Evolutionary conservation across 2,797 vertebrate genomes (phyloP), one percentile per base, ranked within the genome.

Genomic region (Notolepis coatsorum): DNA sequence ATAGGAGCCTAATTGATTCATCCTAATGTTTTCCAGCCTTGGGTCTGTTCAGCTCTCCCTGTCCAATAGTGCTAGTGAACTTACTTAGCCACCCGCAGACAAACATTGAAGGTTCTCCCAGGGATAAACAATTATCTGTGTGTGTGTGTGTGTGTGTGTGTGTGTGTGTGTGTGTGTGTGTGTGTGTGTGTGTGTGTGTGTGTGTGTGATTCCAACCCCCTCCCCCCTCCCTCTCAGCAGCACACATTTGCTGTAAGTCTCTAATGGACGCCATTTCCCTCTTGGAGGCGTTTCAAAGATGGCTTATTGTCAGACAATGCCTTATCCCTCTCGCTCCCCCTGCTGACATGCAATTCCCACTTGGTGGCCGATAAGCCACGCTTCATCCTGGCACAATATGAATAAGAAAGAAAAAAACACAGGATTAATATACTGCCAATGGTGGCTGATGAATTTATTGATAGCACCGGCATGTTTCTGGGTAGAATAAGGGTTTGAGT

Each of bases 1-100:
- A 91, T 87, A 85, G 84, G 85, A 60, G 79, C 71, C 76, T 93
- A 92, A 93, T 92, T 93, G 89, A 93, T 93, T 92, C 84, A 78
- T 89, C 81, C 89, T 91, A 87, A 92, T 92, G 89, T 87, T 89
- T 81, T 68, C 63, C 68, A 90, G 88, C 68, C 80, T 77, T 63
- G 73, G 81, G 83, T 87, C 86, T 83, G 82, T 68, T 74, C 77
- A 69, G 73, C 73, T 68, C 76, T 86, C 80, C 82, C 79, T 64
- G 75, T 81, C 81, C 79, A 79, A 83, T 70, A 68, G 78, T 62
- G 66, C 64, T 64, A 85, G 58, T 84, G 75, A 81, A 88, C 81
- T 82, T 80, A 84, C 82, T 85, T 80, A 85, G 77, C 83, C 85
- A 88, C 86, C 88, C 78, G 69, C 86, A 82, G 85, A 87, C 77